phyloP scores from a whole-genome alignment of 2,797 vertebrate genomes.

The Brotogeris chrysoptera region DNA sequence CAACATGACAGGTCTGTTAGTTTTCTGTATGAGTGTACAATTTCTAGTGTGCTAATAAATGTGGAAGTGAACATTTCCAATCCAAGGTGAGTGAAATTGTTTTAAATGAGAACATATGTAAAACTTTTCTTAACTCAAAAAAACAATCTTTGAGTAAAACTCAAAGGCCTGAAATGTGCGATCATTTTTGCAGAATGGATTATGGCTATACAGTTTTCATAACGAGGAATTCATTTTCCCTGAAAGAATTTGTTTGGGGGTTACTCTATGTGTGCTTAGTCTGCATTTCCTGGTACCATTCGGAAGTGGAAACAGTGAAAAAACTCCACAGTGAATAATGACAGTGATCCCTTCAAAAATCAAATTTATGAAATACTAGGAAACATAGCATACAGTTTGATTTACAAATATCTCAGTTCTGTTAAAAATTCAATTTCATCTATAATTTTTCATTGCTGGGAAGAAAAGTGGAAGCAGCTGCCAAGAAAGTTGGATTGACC shows the following conservation, averaged over 20 bases:
- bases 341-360: neutral
- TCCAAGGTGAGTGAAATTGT: neutral
- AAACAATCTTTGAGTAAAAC: neutral
- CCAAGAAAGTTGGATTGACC: neutral
- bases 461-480: neutral
- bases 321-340: neutral
- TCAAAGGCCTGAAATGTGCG: neutral
- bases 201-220: neutral
- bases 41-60: neutral
- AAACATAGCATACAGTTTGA: neutral
- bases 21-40: neutral
- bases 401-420: neutral
- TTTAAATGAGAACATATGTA: neutral
- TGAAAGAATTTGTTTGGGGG: neutral
- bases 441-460: neutral
- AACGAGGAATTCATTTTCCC: neutral
- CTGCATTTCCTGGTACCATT: neutral
- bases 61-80: neutral
- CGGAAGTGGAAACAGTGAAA: neutral
- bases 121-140: neutral
- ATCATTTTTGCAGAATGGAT: neutral
- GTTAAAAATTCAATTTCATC: neutral
- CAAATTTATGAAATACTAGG: neutral
- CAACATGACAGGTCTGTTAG: accelerated
- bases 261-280: neutral